Evolutionary conservation across 2,113 vertebrate genomes (phyloP), one percentile per base, ranked within the genome.

Genomic region (Pica pica): DNA sequence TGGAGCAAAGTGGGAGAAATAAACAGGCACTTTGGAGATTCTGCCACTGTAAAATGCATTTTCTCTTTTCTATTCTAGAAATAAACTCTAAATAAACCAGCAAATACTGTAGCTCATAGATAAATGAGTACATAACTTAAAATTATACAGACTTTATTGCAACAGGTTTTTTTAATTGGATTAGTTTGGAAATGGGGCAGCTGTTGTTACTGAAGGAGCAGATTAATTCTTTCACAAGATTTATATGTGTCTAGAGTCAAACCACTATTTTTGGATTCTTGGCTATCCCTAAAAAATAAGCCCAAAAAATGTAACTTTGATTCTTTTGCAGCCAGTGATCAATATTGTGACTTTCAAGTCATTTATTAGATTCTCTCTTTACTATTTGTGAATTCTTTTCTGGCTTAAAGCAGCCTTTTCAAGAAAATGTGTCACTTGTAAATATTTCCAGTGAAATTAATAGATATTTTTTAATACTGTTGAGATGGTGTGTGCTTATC

Each of bases 401-500:
- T 71, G 52, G 21, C 75, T 89, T 85, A 80, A 84, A 77, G 21
- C 37, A 95, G 89, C 67, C 90, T 69, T 63, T 90, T 60, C 26
- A 57, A 23, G 78, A 73, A 92, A 60, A 85, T 85, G 50, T 71
- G 78, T 88, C 71, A 64, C 75, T 94, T 95, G 75, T 95, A 30
- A 87, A 94, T 75, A 77, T 89, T 95, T 92, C 28, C 87, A 73
- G 55, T 60, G 18, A 88, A 94, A 89, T 93, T 37, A 94, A 96
- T 91, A 83, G 92, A 13, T 91, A 78, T 73, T 96, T 97, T 95
- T 52, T 23, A 91, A 92, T 77, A 89, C 59, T 11, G 11, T 28
- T 64, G 50, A 78, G 39, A 5, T 42, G 37, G 26, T 70, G 3
- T 53, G 49, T 90, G 61, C 63, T 75, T 70, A 28, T 77, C 81